A percentile compares a stretch with the other conserved stretches of the same genome.
phyloP scores from a whole-genome alignment of 2,888 invertebrate genomes.

The Parnassius apollo region DNA sequence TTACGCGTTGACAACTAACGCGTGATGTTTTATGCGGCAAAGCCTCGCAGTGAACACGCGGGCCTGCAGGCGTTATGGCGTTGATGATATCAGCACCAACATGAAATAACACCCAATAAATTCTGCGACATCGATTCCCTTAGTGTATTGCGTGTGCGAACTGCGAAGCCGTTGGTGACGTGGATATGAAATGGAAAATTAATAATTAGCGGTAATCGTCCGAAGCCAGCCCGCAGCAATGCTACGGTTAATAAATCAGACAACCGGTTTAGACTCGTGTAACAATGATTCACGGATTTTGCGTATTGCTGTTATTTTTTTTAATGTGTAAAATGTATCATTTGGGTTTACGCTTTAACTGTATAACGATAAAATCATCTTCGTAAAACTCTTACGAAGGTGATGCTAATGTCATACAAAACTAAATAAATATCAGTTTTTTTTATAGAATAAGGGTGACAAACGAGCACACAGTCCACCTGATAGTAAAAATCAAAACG shows the following conservation, averaged over 20 bases:
- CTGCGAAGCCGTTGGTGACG: not conserved
- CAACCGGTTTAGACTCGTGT: conserved; percentile 19
- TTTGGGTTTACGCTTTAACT: no score
- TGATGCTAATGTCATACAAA: no score
- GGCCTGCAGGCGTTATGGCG: not conserved
- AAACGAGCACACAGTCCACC: no score
- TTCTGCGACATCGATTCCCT: conserved; percentile 18
- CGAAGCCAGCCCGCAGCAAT: conserved; percentile 15
- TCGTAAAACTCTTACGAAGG: no score
- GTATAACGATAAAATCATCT: no score
- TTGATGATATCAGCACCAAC: conserved; percentile 8
- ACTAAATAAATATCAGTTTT: no score
- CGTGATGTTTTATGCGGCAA: conserved; percentile 1
- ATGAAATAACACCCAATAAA: conserved; percentile 20
- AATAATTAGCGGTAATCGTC: conserved; percentile 28
- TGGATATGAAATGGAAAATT: conserved; percentile 27
- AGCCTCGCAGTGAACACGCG: not conserved
- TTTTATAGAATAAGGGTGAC: no score
- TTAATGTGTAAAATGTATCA: no score
- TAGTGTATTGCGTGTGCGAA: conserved; percentile 12
- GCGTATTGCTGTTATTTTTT: not conserved
- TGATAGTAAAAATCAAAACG: no score
- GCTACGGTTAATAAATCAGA: conserved; percentile 24
- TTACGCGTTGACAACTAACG: conserved; percentile 6
- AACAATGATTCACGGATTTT: not conserved